A percentile compares a stretch with the other conserved stretches of the same genome.
Conservation (phyloP, 2,113 vertebrate genomes). For the Equus przewalskii region DNA sequence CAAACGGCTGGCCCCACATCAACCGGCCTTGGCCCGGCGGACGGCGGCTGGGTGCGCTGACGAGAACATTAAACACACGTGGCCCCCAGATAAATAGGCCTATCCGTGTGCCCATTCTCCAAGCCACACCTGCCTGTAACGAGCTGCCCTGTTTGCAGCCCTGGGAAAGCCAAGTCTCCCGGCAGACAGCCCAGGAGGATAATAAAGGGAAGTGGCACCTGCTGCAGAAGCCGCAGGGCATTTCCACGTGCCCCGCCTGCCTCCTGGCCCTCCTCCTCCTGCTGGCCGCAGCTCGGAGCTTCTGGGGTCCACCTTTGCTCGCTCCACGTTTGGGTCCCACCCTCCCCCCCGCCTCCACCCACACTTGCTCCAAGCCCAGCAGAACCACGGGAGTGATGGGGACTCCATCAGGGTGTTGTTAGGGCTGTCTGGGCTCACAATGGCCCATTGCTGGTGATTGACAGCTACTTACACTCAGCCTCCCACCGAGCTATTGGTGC, state of each 20-base stretch:
- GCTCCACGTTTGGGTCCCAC: neutral
- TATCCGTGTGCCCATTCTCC: fast-evolving
- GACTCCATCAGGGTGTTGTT: constrained; percentile 18
- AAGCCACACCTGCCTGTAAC: neutral
- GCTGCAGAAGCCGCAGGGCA: neutral
- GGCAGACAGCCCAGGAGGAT: neutral
- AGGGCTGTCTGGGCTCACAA: constrained; percentile 71
- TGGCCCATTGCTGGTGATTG: constrained; percentile 74
- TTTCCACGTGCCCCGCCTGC: neutral
- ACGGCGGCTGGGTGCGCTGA: neutral
- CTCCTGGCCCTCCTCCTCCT: neutral
- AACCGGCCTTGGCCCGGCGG: neutral
- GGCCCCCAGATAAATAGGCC: neutral
- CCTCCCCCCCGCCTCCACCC: neutral
- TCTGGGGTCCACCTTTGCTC: neutral
- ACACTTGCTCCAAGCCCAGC: neutral
- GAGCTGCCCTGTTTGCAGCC: neutral
- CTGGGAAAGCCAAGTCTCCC: neutral
- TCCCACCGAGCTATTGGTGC: constrained; percentile 71
- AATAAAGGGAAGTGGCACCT: neutral
- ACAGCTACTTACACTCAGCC: constrained; percentile 62
- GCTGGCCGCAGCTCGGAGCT: neutral
- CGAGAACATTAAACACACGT: fast-evolving
- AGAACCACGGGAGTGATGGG: neutral
- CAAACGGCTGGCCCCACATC: neutral